Evolutionary conservation across 2,113 vertebrate species (phyloP).

Genomic region (Syngnathus scovelli): DNA sequence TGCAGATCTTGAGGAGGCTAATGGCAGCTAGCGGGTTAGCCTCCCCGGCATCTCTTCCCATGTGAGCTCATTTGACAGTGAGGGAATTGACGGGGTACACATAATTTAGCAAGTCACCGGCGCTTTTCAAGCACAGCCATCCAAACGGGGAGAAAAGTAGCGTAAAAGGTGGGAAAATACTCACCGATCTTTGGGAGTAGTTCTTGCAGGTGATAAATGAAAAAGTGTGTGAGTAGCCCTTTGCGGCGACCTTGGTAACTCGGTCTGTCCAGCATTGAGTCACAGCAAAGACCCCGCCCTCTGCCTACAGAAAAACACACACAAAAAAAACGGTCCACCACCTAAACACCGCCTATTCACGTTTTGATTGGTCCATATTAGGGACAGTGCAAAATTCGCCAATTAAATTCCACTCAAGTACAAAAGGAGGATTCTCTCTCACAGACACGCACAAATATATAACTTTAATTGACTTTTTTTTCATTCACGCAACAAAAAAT

Average conservation of each 20-base stretch:
- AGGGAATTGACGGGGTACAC: slow-evolving; percentile 22
- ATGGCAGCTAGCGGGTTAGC: slow-evolving; percentile 41
- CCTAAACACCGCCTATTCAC: slow-evolving; percentile 20
- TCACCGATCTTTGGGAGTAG: slow-evolving; percentile 34
- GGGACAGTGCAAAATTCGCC: slow-evolving; percentile 35
- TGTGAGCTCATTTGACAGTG: slow-evolving; percentile 55
- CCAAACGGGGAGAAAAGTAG: slow-evolving; percentile 18
- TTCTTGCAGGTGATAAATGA: background rate
- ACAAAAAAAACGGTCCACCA: background rate
- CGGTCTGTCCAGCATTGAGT: slow-evolving; percentile 36
- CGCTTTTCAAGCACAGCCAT: background rate
- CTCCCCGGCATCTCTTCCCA: slow-evolving; percentile 48
- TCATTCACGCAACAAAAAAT: background rate
- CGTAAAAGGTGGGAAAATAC: background rate
- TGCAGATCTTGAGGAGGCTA: slow-evolving; percentile 10
- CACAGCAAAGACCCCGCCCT: slow-evolving; percentile 31
- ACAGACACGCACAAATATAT: background rate
- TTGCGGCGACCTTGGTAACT: slow-evolving; percentile 37
- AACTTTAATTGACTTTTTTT: background rate
- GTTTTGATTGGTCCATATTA: slow-evolving; percentile 46
- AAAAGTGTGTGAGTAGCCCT: slow-evolving; percentile 15
- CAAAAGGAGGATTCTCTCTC: background rate
- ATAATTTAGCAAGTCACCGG: slow-evolving; percentile 21
- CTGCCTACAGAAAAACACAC: slow-evolving; percentile 9
- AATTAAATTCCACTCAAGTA: slow-evolving; percentile 28